Base-by-base conservation (phyloP, 2,797 vertebrate genomes). In the Sardinella longiceps region DNA sequence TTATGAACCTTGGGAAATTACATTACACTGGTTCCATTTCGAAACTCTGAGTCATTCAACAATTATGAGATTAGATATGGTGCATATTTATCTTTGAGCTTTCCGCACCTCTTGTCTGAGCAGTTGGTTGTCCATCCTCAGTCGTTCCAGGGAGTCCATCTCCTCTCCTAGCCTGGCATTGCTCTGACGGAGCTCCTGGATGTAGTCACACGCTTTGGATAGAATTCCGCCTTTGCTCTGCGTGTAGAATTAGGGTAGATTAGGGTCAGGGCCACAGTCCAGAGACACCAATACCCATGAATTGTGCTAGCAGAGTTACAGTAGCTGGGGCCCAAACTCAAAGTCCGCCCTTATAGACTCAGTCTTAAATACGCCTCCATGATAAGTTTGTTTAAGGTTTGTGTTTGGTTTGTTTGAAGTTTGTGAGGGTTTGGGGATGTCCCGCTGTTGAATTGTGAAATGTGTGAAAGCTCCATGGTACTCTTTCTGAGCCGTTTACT, bases 151-250 rank as follows among this genome's bases (percentile, higher is more conserved):
- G 0, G 94, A 91, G 88, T 96, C 88, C 80, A 97, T 93, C 23
- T 97, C 97, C 33, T 98, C 97, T 0, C 96, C 96, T 60, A 98
- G 92, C 39, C 97, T 96, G 80, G 95, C 88, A 91, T 98, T 98
- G 89, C 96, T 97, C 92, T 98, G 97, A 58, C 97, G 92, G 28
- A 99, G 94, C 84, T 99, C 98, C 92, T 98, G 98, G 90, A 99
- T 98, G 90, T 98, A 99, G 85, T 99, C 97, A 1, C 98, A 99
- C 48, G 98, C 98, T 93, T 99, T 99, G 87, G 98, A 99, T 51
- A 99, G 92, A 91, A 98, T 98, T 0, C 97, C 98, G 0, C 98
- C 97, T 93, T 99, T 99, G 91, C 98, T 99, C 98, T 98, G 37
- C 7, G 5, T 77, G 70, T 3, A 15, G 12, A 89, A 2, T 84